Evolutionary conservation across 2,113 vertebrate genomes (phyloP).

Genomic region (Platysteira castanea): DNA sequence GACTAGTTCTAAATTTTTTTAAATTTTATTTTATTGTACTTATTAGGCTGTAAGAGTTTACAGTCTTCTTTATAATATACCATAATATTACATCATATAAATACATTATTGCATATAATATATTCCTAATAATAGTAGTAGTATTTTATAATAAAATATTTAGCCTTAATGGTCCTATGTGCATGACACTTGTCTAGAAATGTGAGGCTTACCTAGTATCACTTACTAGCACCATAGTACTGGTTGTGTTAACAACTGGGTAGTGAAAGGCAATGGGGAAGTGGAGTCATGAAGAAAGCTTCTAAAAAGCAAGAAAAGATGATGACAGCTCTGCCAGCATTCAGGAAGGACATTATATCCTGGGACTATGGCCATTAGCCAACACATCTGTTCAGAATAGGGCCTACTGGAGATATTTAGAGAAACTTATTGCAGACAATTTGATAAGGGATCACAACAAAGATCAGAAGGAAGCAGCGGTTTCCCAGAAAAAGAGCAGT

Average conservation of each 20-base stretch:
- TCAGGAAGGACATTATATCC: neutral
- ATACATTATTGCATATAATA: neutral
- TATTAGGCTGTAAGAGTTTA: neutral
- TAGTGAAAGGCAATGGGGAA: neutral
- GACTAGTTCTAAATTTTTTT: neutral
- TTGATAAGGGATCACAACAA: neutral
- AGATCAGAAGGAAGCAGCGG: neutral
- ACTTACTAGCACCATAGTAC: rapidly evolving
- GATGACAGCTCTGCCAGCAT: neutral
- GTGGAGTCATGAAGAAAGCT: neutral
- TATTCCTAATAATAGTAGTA: neutral
- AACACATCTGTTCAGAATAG: neutral
- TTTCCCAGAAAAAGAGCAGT: neutral
- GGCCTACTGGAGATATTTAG: neutral
- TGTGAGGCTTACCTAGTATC: neutral
- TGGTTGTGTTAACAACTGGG: neutral
- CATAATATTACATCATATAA: neutral
- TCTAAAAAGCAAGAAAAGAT: neutral
- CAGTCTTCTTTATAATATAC: neutral
- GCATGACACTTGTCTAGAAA: neutral
- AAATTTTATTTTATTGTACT: neutral
- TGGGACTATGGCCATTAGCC: neutral
- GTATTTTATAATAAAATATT: neutral
- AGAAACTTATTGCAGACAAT: neutral
- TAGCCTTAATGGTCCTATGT: neutral